phyloP scores from a whole-genome alignment of 2,888 invertebrate species.

The Cylloceria caligata region DNA sequence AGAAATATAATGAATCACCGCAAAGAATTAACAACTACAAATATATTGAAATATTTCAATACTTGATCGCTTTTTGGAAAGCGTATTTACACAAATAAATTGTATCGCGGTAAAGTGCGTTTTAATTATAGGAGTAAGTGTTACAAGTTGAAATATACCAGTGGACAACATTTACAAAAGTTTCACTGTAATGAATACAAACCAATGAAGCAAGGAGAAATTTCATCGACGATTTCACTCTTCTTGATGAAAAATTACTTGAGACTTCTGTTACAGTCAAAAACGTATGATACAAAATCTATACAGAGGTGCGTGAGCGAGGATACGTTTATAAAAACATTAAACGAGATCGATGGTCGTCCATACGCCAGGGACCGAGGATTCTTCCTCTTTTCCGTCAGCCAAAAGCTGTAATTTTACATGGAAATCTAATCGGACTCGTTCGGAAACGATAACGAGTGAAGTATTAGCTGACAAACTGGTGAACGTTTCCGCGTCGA shows the following conservation, averaged over 20 bases:
- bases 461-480: constrained; percentile 52
- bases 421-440: constrained; percentile 68
- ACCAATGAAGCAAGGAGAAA: constrained; percentile 24
- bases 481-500: constrained; percentile 53
- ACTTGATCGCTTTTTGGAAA: background rate
- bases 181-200: background rate
- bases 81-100: background rate
- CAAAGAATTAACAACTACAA: too few species aligned
- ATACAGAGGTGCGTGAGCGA: constrained; percentile 27
- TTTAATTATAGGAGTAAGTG: background rate
- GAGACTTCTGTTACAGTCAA: constrained; percentile 37
- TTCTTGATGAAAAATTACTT: constrained; percentile 34
- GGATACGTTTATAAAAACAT: constrained; percentile 43
- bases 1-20: too few species aligned
- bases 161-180: background rate
- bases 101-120: background rate
- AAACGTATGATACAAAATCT: constrained; percentile 63
- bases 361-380: constrained; percentile 44
- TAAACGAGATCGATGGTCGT: constrained; percentile 35
- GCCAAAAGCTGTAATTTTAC: constrained; percentile 64
- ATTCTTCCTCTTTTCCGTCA: constrained; percentile 42
- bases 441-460: constrained; percentile 67
- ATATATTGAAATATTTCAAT: too few species aligned
- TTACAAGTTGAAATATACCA: constrained; percentile 50
- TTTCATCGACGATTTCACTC: constrained; percentile 44